Percentiles rank a stretch among this genome's conserved stretches.
These are phyloP conservation scores for Halcyon leucocephala DNA, from an alignment of 2,797 vertebrate genomes.

Conservation along the genomic window DNA sequence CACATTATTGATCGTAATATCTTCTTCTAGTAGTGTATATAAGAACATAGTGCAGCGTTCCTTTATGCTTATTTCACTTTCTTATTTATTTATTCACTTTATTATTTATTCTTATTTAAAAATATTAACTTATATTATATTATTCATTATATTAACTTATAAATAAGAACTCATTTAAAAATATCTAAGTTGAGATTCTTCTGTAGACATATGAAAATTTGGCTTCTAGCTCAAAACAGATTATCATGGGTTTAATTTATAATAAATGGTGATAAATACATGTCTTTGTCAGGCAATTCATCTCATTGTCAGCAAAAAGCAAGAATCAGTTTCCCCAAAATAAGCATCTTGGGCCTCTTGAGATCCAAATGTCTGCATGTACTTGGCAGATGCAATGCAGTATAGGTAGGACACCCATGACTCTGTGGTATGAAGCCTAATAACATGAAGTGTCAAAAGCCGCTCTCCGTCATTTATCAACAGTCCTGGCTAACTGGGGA, in stretches of 20 bases:
- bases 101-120: no score
- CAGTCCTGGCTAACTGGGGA: no score
- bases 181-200: background rate
- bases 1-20: background rate
- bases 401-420: background rate
- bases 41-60: background rate
- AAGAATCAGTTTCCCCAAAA: background rate
- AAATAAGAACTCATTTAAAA: no score
- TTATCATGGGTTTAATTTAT: background rate
- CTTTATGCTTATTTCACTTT: background rate
- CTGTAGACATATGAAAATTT: background rate
- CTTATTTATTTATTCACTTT: no score
- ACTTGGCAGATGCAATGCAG: background rate
- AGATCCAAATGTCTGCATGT: background rate
- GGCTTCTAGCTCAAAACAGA: background rate
- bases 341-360: background rate
- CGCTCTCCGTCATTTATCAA: no score
- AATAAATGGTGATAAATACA: background rate
- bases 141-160: no score
- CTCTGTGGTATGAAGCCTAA: background rate
- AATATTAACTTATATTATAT: no score
- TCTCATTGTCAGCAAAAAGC: background rate
- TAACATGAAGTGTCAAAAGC: background rate
- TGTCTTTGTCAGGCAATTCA: background rate
- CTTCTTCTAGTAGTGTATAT: background rate